A percentile compares a stretch with the other conserved stretches of the same genome.
Conservation (phyloP, 1,140 invertebrate species). For the Anastrepha ludens region DNA sequence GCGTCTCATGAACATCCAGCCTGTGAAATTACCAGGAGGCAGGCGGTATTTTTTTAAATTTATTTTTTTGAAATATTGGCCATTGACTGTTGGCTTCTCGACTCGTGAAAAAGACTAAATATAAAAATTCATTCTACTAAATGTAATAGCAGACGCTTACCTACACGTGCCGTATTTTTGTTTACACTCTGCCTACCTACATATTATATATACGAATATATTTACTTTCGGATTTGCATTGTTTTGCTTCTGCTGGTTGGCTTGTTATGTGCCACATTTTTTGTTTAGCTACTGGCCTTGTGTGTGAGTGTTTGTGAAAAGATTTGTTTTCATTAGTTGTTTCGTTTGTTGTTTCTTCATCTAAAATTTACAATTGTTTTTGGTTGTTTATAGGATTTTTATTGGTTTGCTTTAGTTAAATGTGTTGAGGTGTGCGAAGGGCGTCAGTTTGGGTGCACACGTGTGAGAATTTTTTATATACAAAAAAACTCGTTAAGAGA, state of each 20-base stretch:
- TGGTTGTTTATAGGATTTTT: neutral
- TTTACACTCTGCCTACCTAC: neutral
- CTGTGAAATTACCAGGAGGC: neutral
- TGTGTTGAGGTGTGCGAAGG: neutral
- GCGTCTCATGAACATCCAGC: too few relatives aligned
- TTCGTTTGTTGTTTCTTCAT: neutral
- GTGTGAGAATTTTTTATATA: neutral
- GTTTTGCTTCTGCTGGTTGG: neutral
- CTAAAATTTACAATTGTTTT: neutral
- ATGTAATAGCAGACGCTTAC: neutral
- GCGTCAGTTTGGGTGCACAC: neutral
- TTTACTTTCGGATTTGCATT: neutral
- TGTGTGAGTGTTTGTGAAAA: neutral
- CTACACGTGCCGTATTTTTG: constrained; percentile 9
- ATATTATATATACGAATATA: neutral
- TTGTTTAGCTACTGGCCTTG: neutral
- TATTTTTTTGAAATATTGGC: neutral
- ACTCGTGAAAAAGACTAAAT: neutral
- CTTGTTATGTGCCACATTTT: neutral
- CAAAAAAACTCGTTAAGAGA: too few relatives aligned
- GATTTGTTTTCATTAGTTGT: neutral
- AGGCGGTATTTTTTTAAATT: neutral
- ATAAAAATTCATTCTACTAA: neutral
- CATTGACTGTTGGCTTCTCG: neutral
- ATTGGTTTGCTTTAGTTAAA: neutral